Base-by-base conservation (phyloP, 2,888 invertebrate genomes). In the Ennomos quercinarius region DNA sequence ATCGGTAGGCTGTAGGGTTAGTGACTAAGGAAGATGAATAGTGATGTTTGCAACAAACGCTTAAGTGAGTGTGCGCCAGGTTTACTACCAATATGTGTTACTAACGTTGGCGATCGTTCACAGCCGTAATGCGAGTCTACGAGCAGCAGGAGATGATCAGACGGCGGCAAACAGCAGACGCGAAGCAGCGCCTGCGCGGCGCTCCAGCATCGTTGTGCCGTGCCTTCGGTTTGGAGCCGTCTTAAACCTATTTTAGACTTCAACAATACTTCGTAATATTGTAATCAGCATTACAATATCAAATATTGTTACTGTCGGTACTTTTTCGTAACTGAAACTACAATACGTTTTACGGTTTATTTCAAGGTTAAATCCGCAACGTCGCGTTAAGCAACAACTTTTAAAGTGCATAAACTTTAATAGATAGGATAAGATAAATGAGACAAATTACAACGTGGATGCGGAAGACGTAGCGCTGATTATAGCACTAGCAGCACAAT, bases 1-100 rank as follows among this genome's bases (percentile, higher is more conserved):
- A 87, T 94, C 94, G 89, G 93, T 84, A 77, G 87, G 84, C 87
- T 89, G 77, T 91, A 91, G 90, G 88, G 91, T 91, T 90, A 91
- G 91, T 88, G 84, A 75, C 76, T 74, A 80, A 79, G 84, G 80
- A 59, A 73, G 73, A 27, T 27, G 27, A 75, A 73, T 62, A 67
- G 71, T 74, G 71, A 67, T 57, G 50, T 61, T 67, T 65, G 73
- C 72, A 76, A 74, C 72, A 72, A 77, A 81, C 78, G 80, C 81
- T 78, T 73, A 81, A 85, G 83, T 85, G 87, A 89, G 75, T 77
- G 81, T 78, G 81, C 78, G 76, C 70, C 76, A 72, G 71, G 74
- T 76, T 75, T 70, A 55, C 61, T 66, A 64, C 60, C 11, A 12
- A 43, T 36, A 36, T 43, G 35, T 43, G 46, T 58, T 84, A 89